These are phyloP conservation scores for Gymnocheta viridis DNA, from an alignment of 2,888 invertebrate genomes.

Conservation along the genomic window DNA sequence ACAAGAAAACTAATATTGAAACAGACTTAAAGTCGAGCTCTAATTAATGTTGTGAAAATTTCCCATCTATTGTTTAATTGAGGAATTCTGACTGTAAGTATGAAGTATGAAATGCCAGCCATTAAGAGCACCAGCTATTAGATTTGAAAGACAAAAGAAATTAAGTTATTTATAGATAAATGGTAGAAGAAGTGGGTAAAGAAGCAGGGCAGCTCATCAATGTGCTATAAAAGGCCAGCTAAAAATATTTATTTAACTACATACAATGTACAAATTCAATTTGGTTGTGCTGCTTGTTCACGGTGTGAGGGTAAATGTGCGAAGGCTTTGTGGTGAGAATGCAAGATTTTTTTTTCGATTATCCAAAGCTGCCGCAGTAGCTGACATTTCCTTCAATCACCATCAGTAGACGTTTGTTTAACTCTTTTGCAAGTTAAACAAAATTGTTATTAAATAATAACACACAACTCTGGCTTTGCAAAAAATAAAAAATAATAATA, in stretches of 20 bases:
- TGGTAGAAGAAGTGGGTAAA: background rate
- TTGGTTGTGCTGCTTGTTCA: slow-evolving; percentile 8
- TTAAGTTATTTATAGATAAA: slow-evolving; percentile 33
- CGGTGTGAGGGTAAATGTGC: background rate
- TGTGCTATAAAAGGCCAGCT: background rate
- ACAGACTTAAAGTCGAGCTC: slow-evolving; percentile 48
- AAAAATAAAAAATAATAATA: too few relatives aligned
- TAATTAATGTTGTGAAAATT: slow-evolving; percentile 63
- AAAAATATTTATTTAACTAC: slow-evolving; percentile 1
- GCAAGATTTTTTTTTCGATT: background rate
- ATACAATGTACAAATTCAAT: slow-evolving; percentile 19
- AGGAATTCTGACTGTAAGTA: slow-evolving; percentile 48
- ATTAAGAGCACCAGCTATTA: background rate
- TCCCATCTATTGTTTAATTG: slow-evolving; percentile 65
- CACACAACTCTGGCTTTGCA: too few relatives aligned
- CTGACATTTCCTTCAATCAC: too few relatives aligned
- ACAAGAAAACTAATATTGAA: background rate
- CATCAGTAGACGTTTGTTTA: too few relatives aligned
- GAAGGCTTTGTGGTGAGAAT: slow-evolving; percentile 13
- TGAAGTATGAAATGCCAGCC: slow-evolving; percentile 34
- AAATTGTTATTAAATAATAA: too few relatives aligned
- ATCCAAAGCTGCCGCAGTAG: background rate
- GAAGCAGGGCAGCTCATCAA: background rate
- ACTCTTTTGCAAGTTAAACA: too few relatives aligned
- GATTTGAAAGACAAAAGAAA: slow-evolving; percentile 46